Evolutionary conservation across 2,888 invertebrate species (phyloP).

Genomic region (Bugulina stolonifera): DNA sequence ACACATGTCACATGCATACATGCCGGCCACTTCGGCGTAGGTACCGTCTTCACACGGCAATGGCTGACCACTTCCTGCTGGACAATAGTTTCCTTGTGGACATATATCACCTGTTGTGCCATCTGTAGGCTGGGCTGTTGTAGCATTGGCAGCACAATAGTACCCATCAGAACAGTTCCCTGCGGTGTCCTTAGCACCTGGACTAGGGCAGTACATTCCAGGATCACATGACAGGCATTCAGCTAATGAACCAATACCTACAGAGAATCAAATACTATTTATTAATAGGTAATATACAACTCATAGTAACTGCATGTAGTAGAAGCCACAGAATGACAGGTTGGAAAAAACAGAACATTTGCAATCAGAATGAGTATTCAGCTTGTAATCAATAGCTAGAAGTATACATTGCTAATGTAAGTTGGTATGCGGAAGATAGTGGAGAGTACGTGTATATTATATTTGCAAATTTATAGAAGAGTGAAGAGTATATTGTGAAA

Average conservation of each 20-base stretch:
- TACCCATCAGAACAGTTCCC: conserved; percentile 41
- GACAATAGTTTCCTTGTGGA: conserved; percentile 40
- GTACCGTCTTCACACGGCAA: conserved; percentile 40
- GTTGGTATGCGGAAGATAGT: no score
- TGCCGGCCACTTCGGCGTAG: conserved; percentile 37
- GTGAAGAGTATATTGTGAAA: no score
- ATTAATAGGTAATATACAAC: no score
- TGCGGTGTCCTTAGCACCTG: conserved; percentile 36
- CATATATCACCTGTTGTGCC: conserved; percentile 38
- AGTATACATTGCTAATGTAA: no score
- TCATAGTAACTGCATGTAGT: not conserved
- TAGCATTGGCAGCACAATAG: conserved; percentile 38
- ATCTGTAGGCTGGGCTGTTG: conserved; percentile 35
- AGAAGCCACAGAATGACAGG: not conserved
- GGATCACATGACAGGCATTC: conserved; percentile 44
- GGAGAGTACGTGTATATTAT: no score
- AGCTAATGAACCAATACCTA: conserved; percentile 35
- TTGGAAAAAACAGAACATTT: no score
- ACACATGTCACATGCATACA: conserved; percentile 37
- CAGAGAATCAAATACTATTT: no score
- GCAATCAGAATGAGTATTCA: not conserved
- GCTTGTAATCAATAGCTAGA: no score
- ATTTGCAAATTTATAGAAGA: no score
- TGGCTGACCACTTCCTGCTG: conserved; percentile 38
- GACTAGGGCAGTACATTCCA: conserved; percentile 41